A percentile compares a stretch with the other conserved stretches of the same genome.
phyloP scores from a whole-genome alignment of 2,888 invertebrate species.

The Dendrolimus houi region DNA sequence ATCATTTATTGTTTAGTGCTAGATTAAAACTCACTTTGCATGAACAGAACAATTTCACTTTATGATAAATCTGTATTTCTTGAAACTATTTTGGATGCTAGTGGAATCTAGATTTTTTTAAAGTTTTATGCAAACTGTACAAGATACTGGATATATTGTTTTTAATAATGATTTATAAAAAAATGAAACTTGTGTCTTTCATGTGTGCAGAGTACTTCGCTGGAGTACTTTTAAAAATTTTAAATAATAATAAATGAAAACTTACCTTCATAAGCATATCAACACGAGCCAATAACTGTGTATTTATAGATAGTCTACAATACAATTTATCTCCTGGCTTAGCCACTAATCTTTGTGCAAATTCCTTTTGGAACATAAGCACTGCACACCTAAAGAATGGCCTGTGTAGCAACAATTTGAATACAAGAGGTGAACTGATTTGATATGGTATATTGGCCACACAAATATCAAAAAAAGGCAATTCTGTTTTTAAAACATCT shows the following conservation, averaged over 20 bases:
- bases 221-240: too few species aligned
- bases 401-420: conserved; percentile 93
- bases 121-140: too few species aligned
- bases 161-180: too few species aligned
- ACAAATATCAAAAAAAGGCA: conserved; percentile 98
- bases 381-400: conserved; percentile 95
- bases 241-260: background rate
- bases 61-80: too few species aligned
- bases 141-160: too few species aligned
- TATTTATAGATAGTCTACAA: conserved; percentile 96
- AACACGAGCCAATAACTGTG: conserved; percentile 95
- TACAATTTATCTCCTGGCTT: conserved; percentile 98
- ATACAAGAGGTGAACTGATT: conserved; percentile 96
- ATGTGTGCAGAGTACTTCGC: too few species aligned
- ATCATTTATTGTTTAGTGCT: too few species aligned
- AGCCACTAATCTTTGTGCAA: conserved; percentile 97
- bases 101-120: too few species aligned
- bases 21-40: too few species aligned
- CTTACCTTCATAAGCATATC: conserved; percentile 95
- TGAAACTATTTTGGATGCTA: too few species aligned
- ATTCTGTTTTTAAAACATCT: conserved; percentile 94
- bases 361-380: conserved; percentile 99
- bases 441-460: conserved; percentile 99
- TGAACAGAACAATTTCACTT: too few species aligned
- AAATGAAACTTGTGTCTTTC: too few species aligned